phyloP scores from a whole-genome alignment of 2,797 vertebrate genomes.

The Hippoglossus hippoglossus region DNA sequence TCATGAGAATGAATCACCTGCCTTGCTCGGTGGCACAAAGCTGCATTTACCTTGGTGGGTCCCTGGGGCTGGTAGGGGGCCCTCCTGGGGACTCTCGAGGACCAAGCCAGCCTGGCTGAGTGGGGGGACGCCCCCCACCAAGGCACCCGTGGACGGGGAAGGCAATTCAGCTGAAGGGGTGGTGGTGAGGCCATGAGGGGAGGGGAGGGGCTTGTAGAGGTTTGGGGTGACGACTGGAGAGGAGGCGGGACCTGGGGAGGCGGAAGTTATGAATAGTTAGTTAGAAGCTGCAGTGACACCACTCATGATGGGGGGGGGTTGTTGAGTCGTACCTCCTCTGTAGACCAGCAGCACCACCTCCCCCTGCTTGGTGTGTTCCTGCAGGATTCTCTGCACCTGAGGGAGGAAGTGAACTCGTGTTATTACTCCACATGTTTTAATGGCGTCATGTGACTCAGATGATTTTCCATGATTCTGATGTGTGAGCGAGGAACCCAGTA shows the following conservation, averaged over 20 bases:
- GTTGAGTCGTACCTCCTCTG: conserved; percentile 75
- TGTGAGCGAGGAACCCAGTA: too few species aligned
- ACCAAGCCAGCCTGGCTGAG: conserved; percentile 72
- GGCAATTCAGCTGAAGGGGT: conserved; percentile 60
- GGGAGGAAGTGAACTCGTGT: conserved; percentile 9
- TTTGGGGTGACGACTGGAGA: conserved; percentile 77
- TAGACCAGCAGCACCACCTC: conserved; percentile 86
- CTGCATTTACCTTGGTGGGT: conserved; percentile 56
- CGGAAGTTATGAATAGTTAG: neutral
- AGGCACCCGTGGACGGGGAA: conserved; percentile 65
- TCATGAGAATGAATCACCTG: neutral
- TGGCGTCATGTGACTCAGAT: too few species aligned
- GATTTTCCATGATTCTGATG: too few species aligned
- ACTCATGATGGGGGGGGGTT: too few species aligned
- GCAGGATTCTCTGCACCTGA: conserved; percentile 86
- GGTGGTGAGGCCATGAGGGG: conserved; percentile 50
- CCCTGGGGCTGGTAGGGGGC: conserved; percentile 34
- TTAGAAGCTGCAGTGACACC: neutral
- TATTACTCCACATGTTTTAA: neutral
- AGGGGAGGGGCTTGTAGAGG: conserved; percentile 72
- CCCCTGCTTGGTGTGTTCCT: conserved; percentile 86
- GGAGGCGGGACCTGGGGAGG: conserved; percentile 59
- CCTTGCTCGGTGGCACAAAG: neutral
- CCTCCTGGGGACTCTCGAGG: conserved; percentile 56
- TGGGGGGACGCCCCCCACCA: conserved; percentile 58